Conservation (phyloP, 1,140 invertebrate species). For the Caligus rogercresseyi region DNA sequence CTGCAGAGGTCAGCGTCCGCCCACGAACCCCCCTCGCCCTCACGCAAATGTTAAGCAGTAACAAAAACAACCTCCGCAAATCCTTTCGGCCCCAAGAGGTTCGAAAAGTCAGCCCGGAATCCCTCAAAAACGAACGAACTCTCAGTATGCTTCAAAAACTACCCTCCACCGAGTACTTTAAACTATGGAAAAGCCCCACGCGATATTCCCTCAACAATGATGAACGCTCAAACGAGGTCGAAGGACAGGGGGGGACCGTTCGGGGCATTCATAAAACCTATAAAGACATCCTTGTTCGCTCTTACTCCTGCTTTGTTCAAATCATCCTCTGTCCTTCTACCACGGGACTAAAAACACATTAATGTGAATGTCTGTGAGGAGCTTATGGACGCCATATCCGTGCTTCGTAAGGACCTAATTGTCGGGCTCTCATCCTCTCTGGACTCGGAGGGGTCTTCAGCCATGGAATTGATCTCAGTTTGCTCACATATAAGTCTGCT, state of each 20-base stretch:
- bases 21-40: background rate
- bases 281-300: constrained; percentile 41
- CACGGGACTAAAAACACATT: constrained; percentile 40
- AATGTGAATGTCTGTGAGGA: constrained; percentile 40
- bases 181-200: background rate
- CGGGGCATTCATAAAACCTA: constrained; percentile 27
- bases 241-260: too few relatives aligned
- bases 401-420: constrained; percentile 40
- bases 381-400: constrained; percentile 38
- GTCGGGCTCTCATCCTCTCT: constrained; percentile 43
- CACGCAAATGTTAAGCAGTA: background rate
- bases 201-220: background rate
- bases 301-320: constrained; percentile 43
- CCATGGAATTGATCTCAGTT: constrained; percentile 47
- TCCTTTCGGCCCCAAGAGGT: background rate
- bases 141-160: background rate
- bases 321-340: constrained; percentile 40
- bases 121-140: background rate
- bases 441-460: constrained; percentile 45
- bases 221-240: background rate
- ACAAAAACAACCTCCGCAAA: background rate
- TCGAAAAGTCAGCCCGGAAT: background rate
- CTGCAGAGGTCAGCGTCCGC: background rate
- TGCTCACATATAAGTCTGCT: constrained; percentile 35
- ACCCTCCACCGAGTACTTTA: background rate